phyloP scores from a whole-genome alignment of 2,888 invertebrate genomes.

The Xanthia icteritia region DNA sequence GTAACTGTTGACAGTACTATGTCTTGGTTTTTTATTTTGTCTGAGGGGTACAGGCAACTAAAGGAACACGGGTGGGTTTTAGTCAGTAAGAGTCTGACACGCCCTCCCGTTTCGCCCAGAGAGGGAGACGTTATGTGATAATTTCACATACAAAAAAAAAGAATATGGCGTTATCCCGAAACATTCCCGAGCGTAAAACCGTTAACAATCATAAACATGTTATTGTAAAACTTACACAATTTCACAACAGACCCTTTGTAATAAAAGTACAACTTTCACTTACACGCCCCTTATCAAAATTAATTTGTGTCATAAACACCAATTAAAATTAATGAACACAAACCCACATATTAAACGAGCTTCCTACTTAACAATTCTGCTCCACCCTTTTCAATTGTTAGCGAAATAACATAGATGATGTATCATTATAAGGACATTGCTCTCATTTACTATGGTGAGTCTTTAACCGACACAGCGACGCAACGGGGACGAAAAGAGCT shows the following conservation, averaged over 20 bases:
- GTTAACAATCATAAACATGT: neutral
- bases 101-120: no score
- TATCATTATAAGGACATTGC: slow-evolving; percentile 48
- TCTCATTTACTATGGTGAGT: slow-evolving; percentile 33
- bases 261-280: slow-evolving; percentile 52
- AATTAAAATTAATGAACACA: slow-evolving; percentile 82
- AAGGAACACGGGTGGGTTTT: no score
- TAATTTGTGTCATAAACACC: slow-evolving; percentile 78
- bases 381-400: slow-evolving; percentile 76
- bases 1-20: no score
- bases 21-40: no score
- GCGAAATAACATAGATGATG: slow-evolving; percentile 49
- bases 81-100: no score
- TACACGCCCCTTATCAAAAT: slow-evolving; percentile 69
- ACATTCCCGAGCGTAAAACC: neutral
- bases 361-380: slow-evolving; percentile 78
- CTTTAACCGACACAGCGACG: neutral
- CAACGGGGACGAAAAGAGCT: neutral
- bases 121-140: no score
- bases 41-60: no score
- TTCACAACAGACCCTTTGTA: neutral
- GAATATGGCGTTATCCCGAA: no score
- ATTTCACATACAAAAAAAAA: no score
- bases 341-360: slow-evolving; percentile 74
- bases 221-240: slow-evolving; percentile 3